Evolutionary conservation across 2,113 vertebrate genomes (phyloP).

Genomic region (Syngnathus scovelli): DNA sequence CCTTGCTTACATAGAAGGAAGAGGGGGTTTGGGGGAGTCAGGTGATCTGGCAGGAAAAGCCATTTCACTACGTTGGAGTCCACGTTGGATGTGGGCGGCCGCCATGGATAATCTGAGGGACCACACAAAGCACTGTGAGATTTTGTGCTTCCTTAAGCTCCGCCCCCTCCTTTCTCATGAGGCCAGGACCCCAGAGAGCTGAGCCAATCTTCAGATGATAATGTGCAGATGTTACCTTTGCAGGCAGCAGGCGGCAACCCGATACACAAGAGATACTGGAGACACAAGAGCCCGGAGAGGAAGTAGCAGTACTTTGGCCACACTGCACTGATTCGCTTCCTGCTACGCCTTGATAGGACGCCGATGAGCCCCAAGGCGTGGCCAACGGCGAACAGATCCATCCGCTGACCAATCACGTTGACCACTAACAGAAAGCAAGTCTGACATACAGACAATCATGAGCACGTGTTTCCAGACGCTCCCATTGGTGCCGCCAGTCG

Average conservation of each 20-base stretch:
- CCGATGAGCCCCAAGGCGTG: constrained; percentile 85
- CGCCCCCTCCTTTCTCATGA: too few relatives aligned
- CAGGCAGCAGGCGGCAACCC: constrained; percentile 89
- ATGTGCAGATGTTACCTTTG: constrained; percentile 58
- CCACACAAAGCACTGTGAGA: too few relatives aligned
- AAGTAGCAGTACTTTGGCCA: constrained; percentile 95
- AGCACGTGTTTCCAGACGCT: not conserved
- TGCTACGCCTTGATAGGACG: constrained; percentile 81
- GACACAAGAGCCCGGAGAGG: constrained; percentile 81
- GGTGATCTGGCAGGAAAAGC: constrained; percentile 92
- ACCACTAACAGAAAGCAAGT: constrained; percentile 91
- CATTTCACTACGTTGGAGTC: constrained; percentile 94
- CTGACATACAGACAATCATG: constrained; percentile 47
- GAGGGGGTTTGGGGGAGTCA: constrained; percentile 82
- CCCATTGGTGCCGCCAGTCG: too few relatives aligned
- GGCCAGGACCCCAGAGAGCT: not conserved
- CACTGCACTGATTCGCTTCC: constrained; percentile 81
- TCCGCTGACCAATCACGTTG: constrained; percentile 91
- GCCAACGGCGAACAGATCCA: constrained; percentile 91
- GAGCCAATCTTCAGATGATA: too few relatives aligned
- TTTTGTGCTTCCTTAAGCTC: not conserved
- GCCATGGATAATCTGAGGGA: constrained; percentile 88
- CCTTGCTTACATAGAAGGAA: constrained; percentile 88
- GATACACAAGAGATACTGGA: constrained; percentile 90
- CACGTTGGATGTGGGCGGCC: constrained; percentile 76